These are phyloP conservation scores for Scotopteryx bipunctaria DNA, from an alignment of 2,888 invertebrate genomes.

Conservation along the genomic window DNA sequence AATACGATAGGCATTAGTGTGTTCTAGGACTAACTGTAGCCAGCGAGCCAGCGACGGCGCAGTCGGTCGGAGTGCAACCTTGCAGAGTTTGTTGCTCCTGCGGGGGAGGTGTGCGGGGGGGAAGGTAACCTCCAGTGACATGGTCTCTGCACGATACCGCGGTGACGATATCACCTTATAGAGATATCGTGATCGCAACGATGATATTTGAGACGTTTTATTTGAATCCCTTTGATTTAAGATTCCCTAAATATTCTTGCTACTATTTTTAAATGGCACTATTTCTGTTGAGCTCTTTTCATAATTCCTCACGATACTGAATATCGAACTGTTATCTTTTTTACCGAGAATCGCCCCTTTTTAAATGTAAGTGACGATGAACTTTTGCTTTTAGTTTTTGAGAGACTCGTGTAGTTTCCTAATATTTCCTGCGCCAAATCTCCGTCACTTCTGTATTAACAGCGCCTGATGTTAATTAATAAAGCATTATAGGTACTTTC, in stretches of 20 bases:
- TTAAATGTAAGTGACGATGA: no score
- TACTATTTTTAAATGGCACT: no score
- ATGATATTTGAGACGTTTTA: conserved; percentile 9
- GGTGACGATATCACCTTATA: conserved; percentile 42
- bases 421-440: no score
- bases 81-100: conserved; percentile 81
- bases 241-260: no score
- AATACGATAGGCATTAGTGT: conserved; percentile 2
- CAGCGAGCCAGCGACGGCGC: conserved; percentile 58
- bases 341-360: no score
- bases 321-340: no score
- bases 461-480: no score
- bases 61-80: conserved; percentile 74
- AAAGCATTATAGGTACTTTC: background rate
- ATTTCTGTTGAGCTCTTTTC: no score
- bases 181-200: conserved; percentile 22
- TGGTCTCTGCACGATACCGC: conserved; percentile 54
- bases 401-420: no score
- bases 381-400: no score
- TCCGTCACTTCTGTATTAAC: no score
- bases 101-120: conserved; percentile 30
- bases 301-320: no score
- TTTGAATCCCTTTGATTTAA: background rate
- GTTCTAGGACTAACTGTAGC: conserved; percentile 51
- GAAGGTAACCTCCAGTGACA: conserved; percentile 69